Base-by-base conservation (phyloP, 64 coral and sea anemone species). In the Montipora sp. region DNA sequence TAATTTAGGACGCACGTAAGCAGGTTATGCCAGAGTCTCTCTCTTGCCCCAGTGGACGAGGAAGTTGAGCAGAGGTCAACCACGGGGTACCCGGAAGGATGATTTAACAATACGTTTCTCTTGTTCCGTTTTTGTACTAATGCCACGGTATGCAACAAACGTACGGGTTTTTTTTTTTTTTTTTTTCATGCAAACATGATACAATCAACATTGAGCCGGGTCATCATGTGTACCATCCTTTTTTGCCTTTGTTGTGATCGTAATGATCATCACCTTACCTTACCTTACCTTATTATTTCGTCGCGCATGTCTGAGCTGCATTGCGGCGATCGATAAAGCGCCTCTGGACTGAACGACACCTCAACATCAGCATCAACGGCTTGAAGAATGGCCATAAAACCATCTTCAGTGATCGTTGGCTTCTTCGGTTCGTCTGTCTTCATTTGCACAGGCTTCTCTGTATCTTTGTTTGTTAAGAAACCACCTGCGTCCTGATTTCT, bases 281-380 rank as follows among this genome's bases (percentile, higher is more conserved):
- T 23, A 90, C 79, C 43, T 14, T 91, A 96, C 95, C 75, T 94
- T 23, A 82, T 77, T 53, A 98, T 94, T 75, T 98, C 95, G 59
- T 89, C 89, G 55, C 87, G 90, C 92, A 94, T 94, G 45, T 90
- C 88, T 43, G 51, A 36, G 76, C 95, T 94, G 59, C 95, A 98
- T 11, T 18, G 36, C 5, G 92, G 92, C 59, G 92, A 86, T 18
- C 61, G 92, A 77, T 98, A 98, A 11, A 98, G 50, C 18, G 77
- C 90, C 75, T 98, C 95, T 45, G 95, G 95, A 20, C 92, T 98
- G n/a, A 94, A 94, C n/a, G 95, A 98, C 69, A 94, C 95, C 66
- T 94, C 95, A 19, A 94, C 47, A 68, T 98, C 95, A 89, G 77
- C 95, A 80, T 98, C 92, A 66, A 98, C 95, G 0, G 87, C 73